Percentiles rank a stretch among this genome's conserved stretches.
phyloP scores from a whole-genome alignment of 2,888 invertebrate genomes.

The Drosophila gaucha region DNA sequence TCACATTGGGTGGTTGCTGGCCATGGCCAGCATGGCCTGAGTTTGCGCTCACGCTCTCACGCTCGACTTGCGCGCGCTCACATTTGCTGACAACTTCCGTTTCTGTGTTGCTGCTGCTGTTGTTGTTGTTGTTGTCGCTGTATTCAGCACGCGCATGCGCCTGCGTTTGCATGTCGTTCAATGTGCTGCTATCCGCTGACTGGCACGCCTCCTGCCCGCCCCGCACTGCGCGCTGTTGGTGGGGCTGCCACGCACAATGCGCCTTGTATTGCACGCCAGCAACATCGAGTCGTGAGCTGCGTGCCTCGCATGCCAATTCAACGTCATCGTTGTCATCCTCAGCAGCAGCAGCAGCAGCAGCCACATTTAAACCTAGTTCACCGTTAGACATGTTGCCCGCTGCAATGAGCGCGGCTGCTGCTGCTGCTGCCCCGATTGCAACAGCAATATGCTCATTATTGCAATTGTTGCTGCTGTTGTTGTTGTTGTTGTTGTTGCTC shows the following conservation, averaged over 20 bases:
- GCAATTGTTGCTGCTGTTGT: constrained; percentile 9
- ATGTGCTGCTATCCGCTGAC: constrained; percentile 44
- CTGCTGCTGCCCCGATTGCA: constrained; percentile 37
- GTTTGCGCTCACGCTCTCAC: constrained; percentile 71
- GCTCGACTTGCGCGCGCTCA: constrained; percentile 74
- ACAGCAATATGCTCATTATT: constrained; percentile 18
- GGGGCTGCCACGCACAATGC: constrained; percentile 67
- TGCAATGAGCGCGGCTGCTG: constrained; percentile 19
- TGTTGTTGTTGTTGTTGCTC: constrained; percentile 34
- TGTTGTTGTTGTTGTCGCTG: constrained; percentile 51
- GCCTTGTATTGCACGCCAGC: constrained; percentile 60
- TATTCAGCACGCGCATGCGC: constrained; percentile 78
- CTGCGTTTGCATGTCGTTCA: constrained; percentile 49
- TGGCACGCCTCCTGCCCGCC: constrained; percentile 56
- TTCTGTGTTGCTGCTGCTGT: constrained; percentile 42
- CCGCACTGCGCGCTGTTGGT: constrained; percentile 16
- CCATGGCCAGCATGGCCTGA: constrained; percentile 51
- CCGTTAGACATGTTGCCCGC: constrained; percentile 53
- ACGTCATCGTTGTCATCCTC: constrained; percentile 19
- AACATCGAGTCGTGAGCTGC: constrained; percentile 53
- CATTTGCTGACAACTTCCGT: constrained; percentile 74
- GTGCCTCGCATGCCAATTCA: constrained; percentile 69
- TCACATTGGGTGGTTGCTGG: constrained; percentile 68
- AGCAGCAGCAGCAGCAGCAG: constrained; percentile 1
- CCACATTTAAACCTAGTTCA: constrained; percentile 37